A percentile compares a stretch with the other conserved stretches of the same genome.
Conservation (phyloP, 1,140 invertebrate species). For the Centruroides vittatus region DNA sequence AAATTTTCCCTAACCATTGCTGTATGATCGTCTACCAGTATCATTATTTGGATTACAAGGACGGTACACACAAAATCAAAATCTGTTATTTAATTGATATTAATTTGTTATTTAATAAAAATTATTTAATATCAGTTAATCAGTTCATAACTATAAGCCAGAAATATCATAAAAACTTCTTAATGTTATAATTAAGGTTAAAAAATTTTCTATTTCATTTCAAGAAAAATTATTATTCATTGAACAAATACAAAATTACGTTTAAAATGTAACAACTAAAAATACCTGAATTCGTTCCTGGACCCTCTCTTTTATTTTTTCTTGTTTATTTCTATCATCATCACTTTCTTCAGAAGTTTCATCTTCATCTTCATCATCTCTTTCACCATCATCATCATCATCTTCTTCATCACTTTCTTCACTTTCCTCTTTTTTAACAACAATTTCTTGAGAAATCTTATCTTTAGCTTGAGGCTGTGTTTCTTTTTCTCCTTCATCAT, state of each 20-base stretch:
- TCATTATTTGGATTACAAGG: too few relatives aligned
- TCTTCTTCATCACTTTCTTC: constrained; percentile 8
- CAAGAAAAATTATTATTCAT: constrained; percentile 4
- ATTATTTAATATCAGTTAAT: too few relatives aligned
- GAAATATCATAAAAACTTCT: too few relatives aligned
- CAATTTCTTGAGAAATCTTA: constrained; percentile 5
- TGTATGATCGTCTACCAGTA: too few relatives aligned
- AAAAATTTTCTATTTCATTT: neutral
- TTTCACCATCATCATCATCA: constrained; percentile 8
- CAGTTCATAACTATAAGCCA: too few relatives aligned
- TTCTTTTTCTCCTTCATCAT: constrained; percentile 7
- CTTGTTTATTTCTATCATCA: constrained; percentile 41
- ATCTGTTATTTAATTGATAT: too few relatives aligned
- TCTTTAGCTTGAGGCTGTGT: constrained; percentile 15
- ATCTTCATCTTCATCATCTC: constrained; percentile 15
- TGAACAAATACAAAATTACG: constrained; percentile 3
- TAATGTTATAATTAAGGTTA: too few relatives aligned
- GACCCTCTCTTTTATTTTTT: constrained; percentile 49
- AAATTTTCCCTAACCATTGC: too few relatives aligned
- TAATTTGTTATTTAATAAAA: too few relatives aligned
- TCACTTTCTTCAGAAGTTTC: constrained; percentile 10
- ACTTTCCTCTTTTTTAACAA: constrained; percentile 12
- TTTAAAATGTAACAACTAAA: neutral
- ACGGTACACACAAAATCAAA: too few relatives aligned
- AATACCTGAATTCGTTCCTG: constrained; percentile 27